Percentiles rank a stretch among this genome's conserved stretches.
Conservation (phyloP, 1,140 invertebrate species). For the Drosophila neocordata region DNA sequence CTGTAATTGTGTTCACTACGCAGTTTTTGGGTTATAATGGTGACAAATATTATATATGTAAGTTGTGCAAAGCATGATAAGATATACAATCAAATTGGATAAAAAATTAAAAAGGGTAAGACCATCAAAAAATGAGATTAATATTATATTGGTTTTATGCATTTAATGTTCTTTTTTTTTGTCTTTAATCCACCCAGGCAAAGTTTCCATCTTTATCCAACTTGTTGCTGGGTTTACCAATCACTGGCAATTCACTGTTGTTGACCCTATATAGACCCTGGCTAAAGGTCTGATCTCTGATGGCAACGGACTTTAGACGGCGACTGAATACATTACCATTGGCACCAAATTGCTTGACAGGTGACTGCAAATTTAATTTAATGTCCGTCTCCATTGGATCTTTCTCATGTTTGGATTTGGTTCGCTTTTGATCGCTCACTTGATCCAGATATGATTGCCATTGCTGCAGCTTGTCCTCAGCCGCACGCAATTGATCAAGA, state of each 20-base stretch:
- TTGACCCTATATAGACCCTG: constrained; percentile 59
- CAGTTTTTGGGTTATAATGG: background rate
- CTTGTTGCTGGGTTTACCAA: constrained; percentile 17
- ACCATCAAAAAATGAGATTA: background rate
- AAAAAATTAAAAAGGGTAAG: too few species aligned
- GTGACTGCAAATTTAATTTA: constrained; percentile 40
- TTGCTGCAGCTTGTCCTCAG: constrained; percentile 73
- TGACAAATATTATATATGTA: background rate
- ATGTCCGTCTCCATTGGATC: constrained; percentile 38
- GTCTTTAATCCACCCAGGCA: constrained; percentile 70
- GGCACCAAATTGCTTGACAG: constrained; percentile 19
- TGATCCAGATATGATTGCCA: constrained; percentile 77
- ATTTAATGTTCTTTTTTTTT: background rate
- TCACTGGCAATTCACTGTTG: constrained; percentile 59
- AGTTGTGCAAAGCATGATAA: background rate
- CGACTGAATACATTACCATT: constrained; percentile 55
- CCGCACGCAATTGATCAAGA: constrained; percentile 82
- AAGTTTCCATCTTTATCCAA: constrained; percentile 71
- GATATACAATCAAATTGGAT: background rate
- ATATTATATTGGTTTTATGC: background rate
- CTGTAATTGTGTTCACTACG: background rate
- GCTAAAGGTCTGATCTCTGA: constrained; percentile 23
- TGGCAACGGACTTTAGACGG: constrained; percentile 42
- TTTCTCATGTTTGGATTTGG: constrained; percentile 16
- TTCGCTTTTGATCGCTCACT: constrained; percentile 38